phyloP scores from a whole-genome alignment of 2,797 vertebrate species.

The Ara ararauna region DNA sequence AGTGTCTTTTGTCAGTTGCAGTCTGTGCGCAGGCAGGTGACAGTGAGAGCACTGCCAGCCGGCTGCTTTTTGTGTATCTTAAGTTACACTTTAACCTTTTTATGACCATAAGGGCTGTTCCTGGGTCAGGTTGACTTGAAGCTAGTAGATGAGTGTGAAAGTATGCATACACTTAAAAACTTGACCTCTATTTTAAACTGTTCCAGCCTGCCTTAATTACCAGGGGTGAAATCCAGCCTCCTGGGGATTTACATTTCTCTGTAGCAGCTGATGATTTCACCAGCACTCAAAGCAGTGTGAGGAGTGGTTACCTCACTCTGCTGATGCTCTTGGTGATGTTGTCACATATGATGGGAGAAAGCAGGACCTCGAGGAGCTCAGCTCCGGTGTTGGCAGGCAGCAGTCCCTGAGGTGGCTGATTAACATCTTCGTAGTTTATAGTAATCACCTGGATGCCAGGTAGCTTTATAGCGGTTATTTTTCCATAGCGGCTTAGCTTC shows the following conservation, averaged over 20 bases:
- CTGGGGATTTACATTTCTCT: slow-evolving; percentile 13
- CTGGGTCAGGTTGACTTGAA: not conserved
- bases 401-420: not conserved
- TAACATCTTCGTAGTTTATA: not conserved
- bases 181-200: not conserved
- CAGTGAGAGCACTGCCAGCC: not conserved
- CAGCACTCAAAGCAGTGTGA: not conserved
- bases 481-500: not conserved
- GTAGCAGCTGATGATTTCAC: slow-evolving; percentile 54
- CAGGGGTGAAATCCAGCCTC: slow-evolving; percentile 12
- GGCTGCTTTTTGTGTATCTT: not conserved
- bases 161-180: not conserved
- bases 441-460: not conserved
- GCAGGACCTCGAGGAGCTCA: not conserved
- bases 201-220: slow-evolving; percentile 44
- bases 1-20: not conserved
- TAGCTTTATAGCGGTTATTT: not conserved
- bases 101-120: not conserved
- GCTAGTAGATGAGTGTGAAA: not conserved
- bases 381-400: not conserved
- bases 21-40: not conserved
- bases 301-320: fast-evolving
- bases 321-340: not conserved
- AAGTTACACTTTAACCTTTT: slow-evolving; percentile 45
- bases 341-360: not conserved